Base-by-base conservation (phyloP, 2,113 vertebrate genomes). In the Prionailurus bengalensis region DNA sequence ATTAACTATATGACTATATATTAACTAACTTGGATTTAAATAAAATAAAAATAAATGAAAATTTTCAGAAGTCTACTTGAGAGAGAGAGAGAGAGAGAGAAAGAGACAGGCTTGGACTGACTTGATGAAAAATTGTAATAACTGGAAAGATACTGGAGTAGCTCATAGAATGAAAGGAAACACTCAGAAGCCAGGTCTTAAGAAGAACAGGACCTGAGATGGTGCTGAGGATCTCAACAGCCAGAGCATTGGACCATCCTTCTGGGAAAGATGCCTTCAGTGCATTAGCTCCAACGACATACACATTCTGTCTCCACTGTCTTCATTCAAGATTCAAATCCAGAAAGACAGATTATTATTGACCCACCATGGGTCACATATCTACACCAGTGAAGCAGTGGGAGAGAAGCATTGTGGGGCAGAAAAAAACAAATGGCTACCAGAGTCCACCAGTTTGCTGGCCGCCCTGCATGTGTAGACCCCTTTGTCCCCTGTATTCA, bases 281-380 rank as follows among this genome's bases (percentile, higher is more conserved):
- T 2, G 1, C 25, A 8, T 39, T 12, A 21, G 33, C 27, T 53
- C 63, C 11, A 45, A 25, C 19, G 19, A 16, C 1, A 1, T 17
- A 79, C 63, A 16, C 1, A 1, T 23, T 84, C 63, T 29, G 2
- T 12, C 58, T 74, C 45, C 63, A 36, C 1, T 15, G 3, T 88
- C 78, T 83, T 53, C 51, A 21, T 29, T 63, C 58, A 7, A n/a
- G 21, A 70, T 13, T n/a, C 81, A 68, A 85, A 61, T 70, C 16
- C 31, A 10, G 53, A 45, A 80, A 79, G 39, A 53, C 0, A 4
- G 29, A 45, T 39, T 80, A 36, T 63, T 48, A 2, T 23, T 23
- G 65, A 36, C 48, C 21, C 42, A 25, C 15, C 1, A 10, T 73
- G 53, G 10, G 53, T n/a, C 13, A 33, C 42, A 8, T 25, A 63